phyloP scores from a whole-genome alignment of 1,140 invertebrate species.

The Platyscapa corneri region DNA sequence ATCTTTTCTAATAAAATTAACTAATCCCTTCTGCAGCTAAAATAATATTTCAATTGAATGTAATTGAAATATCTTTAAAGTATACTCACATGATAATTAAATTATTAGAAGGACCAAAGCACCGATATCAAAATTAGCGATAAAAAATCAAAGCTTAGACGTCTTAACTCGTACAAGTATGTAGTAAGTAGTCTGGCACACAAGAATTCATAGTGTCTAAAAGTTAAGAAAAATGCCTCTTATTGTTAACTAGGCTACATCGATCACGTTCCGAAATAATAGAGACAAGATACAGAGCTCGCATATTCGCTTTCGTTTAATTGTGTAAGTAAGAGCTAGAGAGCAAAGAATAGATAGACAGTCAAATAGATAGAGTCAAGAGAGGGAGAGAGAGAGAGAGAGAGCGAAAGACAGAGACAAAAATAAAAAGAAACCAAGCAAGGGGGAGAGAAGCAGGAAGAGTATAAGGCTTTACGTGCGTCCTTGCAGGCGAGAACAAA shows the following conservation, averaged over 20 bases:
- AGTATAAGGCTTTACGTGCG: not conserved
- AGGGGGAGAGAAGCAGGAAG: not conserved
- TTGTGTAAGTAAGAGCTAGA: conserved; percentile 12
- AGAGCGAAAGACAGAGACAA: too few species aligned
- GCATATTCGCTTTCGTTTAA: conserved; percentile 30
- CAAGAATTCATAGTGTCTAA: not conserved
- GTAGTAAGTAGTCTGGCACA: not conserved
- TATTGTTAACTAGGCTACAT: not conserved
- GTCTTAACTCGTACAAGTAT: not conserved
- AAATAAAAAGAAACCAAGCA: too few species aligned
- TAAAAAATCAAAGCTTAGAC: not conserved
- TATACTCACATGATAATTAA: not conserved
- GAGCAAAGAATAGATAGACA: not conserved
- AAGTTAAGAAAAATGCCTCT: not conserved
- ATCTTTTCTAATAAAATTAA: too few species aligned
- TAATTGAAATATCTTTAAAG: too few species aligned
- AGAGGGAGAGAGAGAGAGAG: too few species aligned
- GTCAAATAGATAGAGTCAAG: too few species aligned
- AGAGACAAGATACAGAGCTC: not conserved
- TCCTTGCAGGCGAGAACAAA: conserved; percentile 40
- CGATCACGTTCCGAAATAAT: conserved; percentile 17
- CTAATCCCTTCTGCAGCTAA: too few species aligned
- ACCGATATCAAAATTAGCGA: not conserved
- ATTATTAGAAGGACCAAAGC: not conserved
- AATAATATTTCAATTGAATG: too few species aligned